Evolutionary conservation across 2,888 invertebrate species (phyloP), one percentile per base, ranked within the genome.

Genomic region (Chalcis sispes): DNA sequence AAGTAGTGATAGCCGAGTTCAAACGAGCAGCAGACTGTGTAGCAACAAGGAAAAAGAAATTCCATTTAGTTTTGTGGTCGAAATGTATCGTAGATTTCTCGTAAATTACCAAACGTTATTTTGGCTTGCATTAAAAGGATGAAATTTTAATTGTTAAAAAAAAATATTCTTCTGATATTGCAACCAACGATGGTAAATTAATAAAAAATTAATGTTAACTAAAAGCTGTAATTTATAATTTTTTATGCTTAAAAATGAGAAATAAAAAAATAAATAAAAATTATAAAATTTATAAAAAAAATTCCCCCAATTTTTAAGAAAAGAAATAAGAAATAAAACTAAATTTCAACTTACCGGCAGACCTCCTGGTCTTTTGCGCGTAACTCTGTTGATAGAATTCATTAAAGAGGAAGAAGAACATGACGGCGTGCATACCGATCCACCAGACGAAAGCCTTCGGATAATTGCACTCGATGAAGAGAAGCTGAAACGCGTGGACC

Each of bases 351-450:
- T 77, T 40, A 75, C 69, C 71, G 42, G 67, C 54, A 27, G 66
- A 77, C 79, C 50, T 74, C 40, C 70, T 79, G 46, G 42, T 83
- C 74, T 84, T 85, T 32, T 84, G 82, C 0, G 82, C 83, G 90
- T 96, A 96, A 20, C 94, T 93, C 88, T 95, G 93, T 86, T 94
- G 94, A 92, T 98, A 98, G 91, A 98, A 98, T 89, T 98, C 95
- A 86, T 94, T 95, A 92, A 98, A 98, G 77, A 98, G 92, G 92
- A 96, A 94, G 92, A 96, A 95, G 93, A 98, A 98, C 93, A 98
- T 95, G 80, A 97, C 93, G 1, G 97, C 98, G 89, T 98, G 98
- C 91, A 95, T 93, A 74, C 97, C 97, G 87, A 98, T 98, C 96
- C 96, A 98, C 95, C 95, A 96, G 81, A 96, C 96, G 89, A 96